A percentile compares a stretch with the other conserved stretches of the same genome.
These are phyloP conservation scores for Bombyx mandarina DNA, from an alignment of 1,140 invertebrate species.

Conservation along the genomic window DNA sequence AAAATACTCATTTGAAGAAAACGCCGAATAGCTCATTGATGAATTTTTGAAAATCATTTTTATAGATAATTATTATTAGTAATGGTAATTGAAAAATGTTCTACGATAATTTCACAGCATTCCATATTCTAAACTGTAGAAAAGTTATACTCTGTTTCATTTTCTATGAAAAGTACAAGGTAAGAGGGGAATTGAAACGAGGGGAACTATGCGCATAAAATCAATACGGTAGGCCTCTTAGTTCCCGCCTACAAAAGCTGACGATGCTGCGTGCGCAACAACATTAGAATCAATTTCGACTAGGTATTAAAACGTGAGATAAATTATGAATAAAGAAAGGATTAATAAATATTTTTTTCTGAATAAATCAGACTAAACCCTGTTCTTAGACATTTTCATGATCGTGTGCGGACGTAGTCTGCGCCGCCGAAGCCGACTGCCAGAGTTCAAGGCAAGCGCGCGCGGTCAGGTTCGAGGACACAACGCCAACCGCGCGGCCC, in stretches of 20 bases:
- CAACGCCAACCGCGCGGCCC: slow-evolving; percentile 33
- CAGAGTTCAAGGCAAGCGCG: slow-evolving; percentile 61
- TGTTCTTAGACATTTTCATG: slow-evolving; percentile 31
- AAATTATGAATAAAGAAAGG: too few relatives aligned
- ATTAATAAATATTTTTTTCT: too few relatives aligned
- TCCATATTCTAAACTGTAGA: too few relatives aligned
- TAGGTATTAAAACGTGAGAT: too few relatives aligned
- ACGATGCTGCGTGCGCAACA: slow-evolving; percentile 42
- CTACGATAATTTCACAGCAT: too few relatives aligned
- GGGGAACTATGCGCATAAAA: slow-evolving; percentile 42
- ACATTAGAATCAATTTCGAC: neutral
- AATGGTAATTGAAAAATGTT: too few relatives aligned
- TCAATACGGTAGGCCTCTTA: slow-evolving; percentile 39
- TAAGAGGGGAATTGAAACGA: slow-evolving; percentile 20
- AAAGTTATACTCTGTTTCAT: slow-evolving; percentile 27
- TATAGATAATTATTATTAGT: too few relatives aligned
- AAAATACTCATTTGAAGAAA: too few relatives aligned
- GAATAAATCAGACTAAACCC: too few relatives aligned
- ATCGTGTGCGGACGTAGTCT: slow-evolving; percentile 24
- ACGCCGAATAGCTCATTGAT: too few relatives aligned
- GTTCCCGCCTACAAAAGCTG: slow-evolving; percentile 28
- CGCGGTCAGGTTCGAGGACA: slow-evolving; percentile 69
- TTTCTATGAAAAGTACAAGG: slow-evolving; percentile 35
- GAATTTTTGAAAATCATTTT: too few relatives aligned
- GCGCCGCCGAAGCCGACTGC: slow-evolving; percentile 38